Conservation (phyloP, 2,113 vertebrate genomes). For the Gymnorhina tibicen region DNA sequence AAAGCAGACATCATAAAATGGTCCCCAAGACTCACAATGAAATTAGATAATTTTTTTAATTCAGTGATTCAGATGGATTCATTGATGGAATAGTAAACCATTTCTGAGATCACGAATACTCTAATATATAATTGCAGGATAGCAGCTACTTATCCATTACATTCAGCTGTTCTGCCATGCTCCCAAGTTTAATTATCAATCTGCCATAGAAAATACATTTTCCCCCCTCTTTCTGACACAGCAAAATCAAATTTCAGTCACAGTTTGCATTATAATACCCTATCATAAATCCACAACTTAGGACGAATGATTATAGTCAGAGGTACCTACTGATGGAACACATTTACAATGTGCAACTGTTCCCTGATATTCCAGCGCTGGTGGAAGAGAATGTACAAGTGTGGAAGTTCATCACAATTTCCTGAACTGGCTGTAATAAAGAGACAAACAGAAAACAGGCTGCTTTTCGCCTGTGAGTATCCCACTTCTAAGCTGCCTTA, state of each 20-base stretch:
- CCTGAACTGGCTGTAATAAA: not conserved
- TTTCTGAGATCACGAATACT: constrained; percentile 43
- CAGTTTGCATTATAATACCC: constrained; percentile 26
- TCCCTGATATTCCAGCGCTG: not conserved
- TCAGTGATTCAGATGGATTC: constrained; percentile 7
- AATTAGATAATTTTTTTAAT: not conserved
- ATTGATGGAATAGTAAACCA: not conserved
- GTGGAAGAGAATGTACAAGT: not conserved
- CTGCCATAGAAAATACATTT: constrained; percentile 57
- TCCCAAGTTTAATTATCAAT: constrained; percentile 61
- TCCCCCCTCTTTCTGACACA: constrained; percentile 18
- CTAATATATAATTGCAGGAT: constrained; percentile 40
- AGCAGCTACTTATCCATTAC: constrained; percentile 62
- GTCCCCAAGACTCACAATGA: not conserved
- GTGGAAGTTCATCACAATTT: not conserved
- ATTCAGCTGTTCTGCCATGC: constrained; percentile 34
- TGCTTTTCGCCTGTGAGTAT: not conserved
- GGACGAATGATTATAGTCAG: not conserved
- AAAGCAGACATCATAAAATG: not conserved
- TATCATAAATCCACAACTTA: not conserved
- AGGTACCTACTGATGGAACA: not conserved
- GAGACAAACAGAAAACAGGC: not conserved
- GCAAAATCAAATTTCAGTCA: constrained; percentile 40
- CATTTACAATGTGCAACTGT: not conserved
- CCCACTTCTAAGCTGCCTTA: not conserved